Evolutionary conservation across 2,888 invertebrate genomes (phyloP), one percentile per base, ranked within the genome.

Genomic region (Elegia similella): DNA sequence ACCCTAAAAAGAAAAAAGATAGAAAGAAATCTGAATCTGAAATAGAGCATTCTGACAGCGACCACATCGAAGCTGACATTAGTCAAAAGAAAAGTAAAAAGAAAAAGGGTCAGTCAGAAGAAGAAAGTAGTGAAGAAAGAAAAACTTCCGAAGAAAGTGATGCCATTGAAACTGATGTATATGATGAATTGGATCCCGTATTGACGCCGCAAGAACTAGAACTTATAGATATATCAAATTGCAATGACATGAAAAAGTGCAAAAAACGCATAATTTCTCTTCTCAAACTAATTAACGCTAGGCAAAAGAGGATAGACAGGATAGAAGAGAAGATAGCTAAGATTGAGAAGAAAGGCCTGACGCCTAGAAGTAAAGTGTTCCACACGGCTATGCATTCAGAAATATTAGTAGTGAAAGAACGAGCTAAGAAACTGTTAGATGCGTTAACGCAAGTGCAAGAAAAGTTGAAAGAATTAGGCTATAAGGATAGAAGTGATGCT

Each of bases 341-440:
- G 0, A 69, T 92, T 60, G 92, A 93, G 65, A 74, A 80, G 0
- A 78, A 66, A 62, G 86, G 86, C 0, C 62, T 91, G 0, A 73
- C 68, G 8, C 62, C 77, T 0, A 72, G 70, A 46, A 90, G 86
- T 32, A 88, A 90, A 56, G 78, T 78, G 52, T 81, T 66, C 52
- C 88, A 88, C 61, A 84, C 84, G 3, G 84, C 87, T 0, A 85
- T 90, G 86, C 82, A 84, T 10, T 62, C 68, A 3, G 87, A 89
- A 42, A 86, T 80, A 66, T 38, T 82, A 5, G 57, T 78, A 0
- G 61, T 82, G 10, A 63, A 86, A 62, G 75, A 84, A 42, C 64
- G 84, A 32, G 62, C 79, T 0, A 63, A 72, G 7, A 81, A 78
- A 48, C 53, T 91, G n/a, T 44, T 70, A 13, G 76, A 81, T 55